Conservation (phyloP, 2,113 vertebrate genomes). For the Ictalurus furcatus region DNA sequence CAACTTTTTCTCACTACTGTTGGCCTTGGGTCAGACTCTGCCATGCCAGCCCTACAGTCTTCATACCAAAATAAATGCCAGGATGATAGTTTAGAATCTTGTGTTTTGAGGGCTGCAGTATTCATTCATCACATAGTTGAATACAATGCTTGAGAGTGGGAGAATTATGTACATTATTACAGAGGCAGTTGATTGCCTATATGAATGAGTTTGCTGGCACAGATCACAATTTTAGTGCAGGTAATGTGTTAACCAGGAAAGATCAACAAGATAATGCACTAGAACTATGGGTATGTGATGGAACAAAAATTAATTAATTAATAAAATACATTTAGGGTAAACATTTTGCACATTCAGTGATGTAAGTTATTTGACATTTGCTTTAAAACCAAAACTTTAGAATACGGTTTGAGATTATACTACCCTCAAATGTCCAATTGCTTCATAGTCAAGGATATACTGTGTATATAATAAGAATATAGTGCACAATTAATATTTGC, state of each 20-base stretch:
- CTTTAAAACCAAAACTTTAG: background rate
- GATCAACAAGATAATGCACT: background rate
- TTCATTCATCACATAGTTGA: background rate
- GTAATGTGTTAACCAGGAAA: background rate
- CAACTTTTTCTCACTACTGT: slow-evolving; percentile 38
- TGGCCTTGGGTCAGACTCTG: slow-evolving; percentile 35
- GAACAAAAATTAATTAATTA: background rate
- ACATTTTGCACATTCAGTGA: background rate
- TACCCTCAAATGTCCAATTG: background rate
- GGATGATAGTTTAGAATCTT: slow-evolving; percentile 33
- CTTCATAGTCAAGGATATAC: background rate
- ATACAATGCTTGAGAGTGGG: background rate
- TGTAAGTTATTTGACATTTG: background rate
- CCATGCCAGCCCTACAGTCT: slow-evolving; percentile 22
- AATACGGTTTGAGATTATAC: background rate
- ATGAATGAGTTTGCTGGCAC: background rate
- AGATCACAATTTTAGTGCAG: background rate
- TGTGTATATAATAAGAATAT: background rate
- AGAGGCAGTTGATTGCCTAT: background rate
- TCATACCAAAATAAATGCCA: slow-evolving; percentile 40
- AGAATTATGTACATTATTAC: background rate
- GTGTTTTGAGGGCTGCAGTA: slow-evolving; percentile 2
- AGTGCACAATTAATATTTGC: background rate
- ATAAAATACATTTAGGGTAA: background rate
- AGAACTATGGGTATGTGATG: background rate